phyloP scores from a whole-genome alignment of 2,888 invertebrate species.

The Leucophenga montana region DNA sequence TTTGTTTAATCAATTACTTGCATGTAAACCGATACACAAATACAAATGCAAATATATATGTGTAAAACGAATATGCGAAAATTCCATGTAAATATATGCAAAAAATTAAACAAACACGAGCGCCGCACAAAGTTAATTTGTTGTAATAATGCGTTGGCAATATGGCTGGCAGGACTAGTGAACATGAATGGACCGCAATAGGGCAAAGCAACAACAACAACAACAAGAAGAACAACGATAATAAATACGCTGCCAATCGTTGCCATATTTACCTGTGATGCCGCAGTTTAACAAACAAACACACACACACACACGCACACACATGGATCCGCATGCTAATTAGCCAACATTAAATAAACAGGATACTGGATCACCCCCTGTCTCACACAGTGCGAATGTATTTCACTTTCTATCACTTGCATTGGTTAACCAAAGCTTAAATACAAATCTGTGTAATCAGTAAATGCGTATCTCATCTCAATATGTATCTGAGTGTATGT shows the following conservation, averaged over 20 bases:
- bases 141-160: neutral
- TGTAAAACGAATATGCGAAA: neutral
- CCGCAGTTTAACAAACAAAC: neutral
- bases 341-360: slow-evolving; percentile 10
- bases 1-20: neutral
- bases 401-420: no score
- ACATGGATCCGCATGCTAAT: neutral
- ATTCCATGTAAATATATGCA: neutral
- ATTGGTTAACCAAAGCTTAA: no score
- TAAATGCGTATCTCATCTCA: no score
- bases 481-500: slow-evolving; percentile 19
- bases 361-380: neutral
- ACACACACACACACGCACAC: neutral
- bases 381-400: no score
- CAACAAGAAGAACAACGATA: no score
- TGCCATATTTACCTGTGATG: neutral
- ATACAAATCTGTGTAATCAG: no score
- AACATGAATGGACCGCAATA: slow-evolving; percentile 6
- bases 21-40: neutral
- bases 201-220: neutral
- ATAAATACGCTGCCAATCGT: slow-evolving; percentile 4
- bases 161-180: neutral
- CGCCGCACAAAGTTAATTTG: slow-evolving; percentile 7
- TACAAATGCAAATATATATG: neutral
- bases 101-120: neutral